These are phyloP conservation scores for Chanos chanos DNA, from an alignment of 2,797 vertebrate genomes.

Conservation along the genomic window DNA sequence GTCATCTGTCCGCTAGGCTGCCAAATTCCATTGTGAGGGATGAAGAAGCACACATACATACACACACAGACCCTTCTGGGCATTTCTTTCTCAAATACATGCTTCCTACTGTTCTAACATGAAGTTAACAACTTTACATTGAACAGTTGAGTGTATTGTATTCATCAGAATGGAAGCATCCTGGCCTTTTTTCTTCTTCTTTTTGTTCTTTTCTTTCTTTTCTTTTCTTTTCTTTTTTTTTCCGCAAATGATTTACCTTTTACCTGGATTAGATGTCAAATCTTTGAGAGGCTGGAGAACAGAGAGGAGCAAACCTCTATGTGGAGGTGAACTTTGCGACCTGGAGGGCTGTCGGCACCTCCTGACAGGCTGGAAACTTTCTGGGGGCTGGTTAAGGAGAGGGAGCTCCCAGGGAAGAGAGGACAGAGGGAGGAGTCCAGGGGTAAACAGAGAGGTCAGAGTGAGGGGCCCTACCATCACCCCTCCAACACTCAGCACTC, in stretches of 20 bases:
- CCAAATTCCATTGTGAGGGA: constrained; percentile 9
- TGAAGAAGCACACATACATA: neutral
- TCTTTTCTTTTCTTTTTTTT: neutral
- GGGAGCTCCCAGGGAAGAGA: constrained; percentile 6
- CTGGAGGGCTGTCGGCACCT: constrained; percentile 13
- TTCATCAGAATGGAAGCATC: neutral
- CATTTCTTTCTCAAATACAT: neutral
- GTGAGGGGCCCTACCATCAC: constrained; percentile 12
- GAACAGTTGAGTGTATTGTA: constrained; percentile 6
- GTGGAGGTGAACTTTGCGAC: constrained; percentile 23
- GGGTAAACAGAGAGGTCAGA: neutral
- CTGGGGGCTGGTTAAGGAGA: constrained; percentile 29
- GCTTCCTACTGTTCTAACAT: constrained; percentile 13
- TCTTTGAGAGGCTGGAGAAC: too few relatives aligned
- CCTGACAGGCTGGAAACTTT: constrained; percentile 33
- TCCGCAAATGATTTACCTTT: neutral
- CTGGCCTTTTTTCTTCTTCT: neutral
- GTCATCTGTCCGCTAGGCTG: neutral
- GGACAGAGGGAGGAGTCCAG: neutral
- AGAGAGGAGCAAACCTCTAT: neutral
- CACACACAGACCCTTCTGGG: neutral
- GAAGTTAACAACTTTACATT: neutral
- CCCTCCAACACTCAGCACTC: too few relatives aligned
- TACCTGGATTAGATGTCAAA: too few relatives aligned
- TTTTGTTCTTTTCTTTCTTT: too few relatives aligned